A percentile compares a stretch with the other conserved stretches of the same genome.
Evolutionary conservation across 2,888 invertebrate species (phyloP).

Genomic region (Troides oblongomaculatus): DNA sequence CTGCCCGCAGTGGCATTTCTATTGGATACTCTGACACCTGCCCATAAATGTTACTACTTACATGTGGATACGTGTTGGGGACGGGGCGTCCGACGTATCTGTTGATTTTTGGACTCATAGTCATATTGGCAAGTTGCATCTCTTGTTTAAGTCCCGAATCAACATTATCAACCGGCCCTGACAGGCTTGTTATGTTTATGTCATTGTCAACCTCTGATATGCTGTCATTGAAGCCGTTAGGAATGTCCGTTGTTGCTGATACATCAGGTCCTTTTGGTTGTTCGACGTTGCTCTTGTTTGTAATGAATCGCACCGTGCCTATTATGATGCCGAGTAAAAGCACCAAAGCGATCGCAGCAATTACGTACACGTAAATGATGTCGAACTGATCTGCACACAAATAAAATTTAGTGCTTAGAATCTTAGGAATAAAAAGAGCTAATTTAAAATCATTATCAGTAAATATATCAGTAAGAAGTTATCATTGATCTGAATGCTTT

Average conservation of each 20-base stretch:
- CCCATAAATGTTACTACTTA: conserved; percentile 77
- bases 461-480: too few species aligned
- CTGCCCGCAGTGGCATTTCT: conserved; percentile 76
- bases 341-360: conserved; percentile 86
- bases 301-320: conserved; percentile 84
- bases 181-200: conserved; percentile 85
- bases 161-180: conserved; percentile 81
- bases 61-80: conserved; percentile 74
- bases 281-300: conserved; percentile 82
- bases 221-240: conserved; percentile 91
- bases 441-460: too few species aligned
- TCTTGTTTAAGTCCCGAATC: conserved; percentile 70
- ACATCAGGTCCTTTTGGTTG: conserved; percentile 85
- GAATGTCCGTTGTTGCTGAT: conserved; percentile 86
- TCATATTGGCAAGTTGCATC: conserved; percentile 70
- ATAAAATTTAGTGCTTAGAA: not conserved
- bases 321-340: conserved; percentile 86
- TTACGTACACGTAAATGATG: conserved; percentile 90
- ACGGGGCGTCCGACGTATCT: conserved; percentile 73
- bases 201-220: conserved; percentile 92
- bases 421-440: too few species aligned
- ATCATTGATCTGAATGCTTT: too few species aligned
- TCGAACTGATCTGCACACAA: conserved; percentile 85
- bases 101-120: conserved; percentile 73
- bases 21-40: conserved; percentile 75